Percentiles rank a stretch among this genome's conserved stretches.
Evolutionary conservation across 2,797 vertebrate genomes (phyloP).

Genomic region (Tragelaphus oryx): DNA sequence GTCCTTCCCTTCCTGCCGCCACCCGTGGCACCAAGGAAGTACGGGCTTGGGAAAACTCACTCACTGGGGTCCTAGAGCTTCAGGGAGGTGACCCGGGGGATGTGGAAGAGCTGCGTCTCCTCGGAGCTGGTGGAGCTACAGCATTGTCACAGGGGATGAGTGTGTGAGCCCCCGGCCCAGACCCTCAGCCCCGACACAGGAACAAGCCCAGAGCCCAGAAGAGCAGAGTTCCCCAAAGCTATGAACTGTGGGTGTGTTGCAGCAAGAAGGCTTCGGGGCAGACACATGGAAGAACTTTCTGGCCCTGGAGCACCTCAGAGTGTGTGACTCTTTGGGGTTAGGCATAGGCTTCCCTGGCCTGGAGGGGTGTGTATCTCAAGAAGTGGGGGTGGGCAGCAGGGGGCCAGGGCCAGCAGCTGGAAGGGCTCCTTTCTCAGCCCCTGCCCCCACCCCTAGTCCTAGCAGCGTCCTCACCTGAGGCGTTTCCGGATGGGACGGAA

Average conservation of each 20-base stretch:
- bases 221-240: not conserved
- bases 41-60: not conserved
- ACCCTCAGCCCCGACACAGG: not conserved
- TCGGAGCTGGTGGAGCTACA: slow-evolving; percentile 79
- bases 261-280: not conserved
- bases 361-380: not conserved
- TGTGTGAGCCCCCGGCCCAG: not conserved
- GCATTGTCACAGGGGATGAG: not conserved
- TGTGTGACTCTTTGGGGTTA: not conserved
- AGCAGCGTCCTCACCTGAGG: slow-evolving; percentile 77
- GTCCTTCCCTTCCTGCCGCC: not conserved
- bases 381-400: not conserved
- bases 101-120: slow-evolving; percentile 83
- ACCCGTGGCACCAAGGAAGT: not conserved
- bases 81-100: slow-evolving; percentile 81
- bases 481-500: slow-evolving; percentile 84
- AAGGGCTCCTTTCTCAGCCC: not conserved
- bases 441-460: not conserved
- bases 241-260: fast-evolving
- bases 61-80: slow-evolving; percentile 72
- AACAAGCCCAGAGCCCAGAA: not conserved
- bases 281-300: not conserved
- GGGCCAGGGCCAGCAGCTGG: fast-evolving
- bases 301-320: not conserved
- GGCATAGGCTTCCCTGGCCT: not conserved